These are phyloP conservation scores for Hydrolagus affinis DNA, from an alignment of 2,113 vertebrate genomes.

Conservation along the genomic window DNA sequence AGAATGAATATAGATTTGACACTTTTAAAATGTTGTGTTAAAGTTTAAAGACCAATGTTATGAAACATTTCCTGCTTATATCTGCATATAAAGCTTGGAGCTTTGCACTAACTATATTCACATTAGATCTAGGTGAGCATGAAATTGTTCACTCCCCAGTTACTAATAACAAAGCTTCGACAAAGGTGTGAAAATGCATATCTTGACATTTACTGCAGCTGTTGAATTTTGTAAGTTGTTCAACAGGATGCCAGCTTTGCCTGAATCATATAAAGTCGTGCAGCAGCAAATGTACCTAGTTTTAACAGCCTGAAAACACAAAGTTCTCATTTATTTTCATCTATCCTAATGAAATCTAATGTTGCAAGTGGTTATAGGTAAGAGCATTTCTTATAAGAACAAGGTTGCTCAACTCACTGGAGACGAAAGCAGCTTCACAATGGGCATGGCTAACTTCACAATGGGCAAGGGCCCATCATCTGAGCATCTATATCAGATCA, in stretches of 20 bases:
- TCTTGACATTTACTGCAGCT: conserved; percentile 38
- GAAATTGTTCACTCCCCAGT: neutral
- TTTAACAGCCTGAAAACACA: neutral
- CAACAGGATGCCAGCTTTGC: neutral
- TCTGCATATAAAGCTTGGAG: neutral
- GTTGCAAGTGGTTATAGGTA: too few species aligned
- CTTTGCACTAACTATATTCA: neutral
- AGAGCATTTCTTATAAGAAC: too few species aligned
- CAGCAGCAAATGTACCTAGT: neutral
- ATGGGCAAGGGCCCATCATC: too few species aligned
- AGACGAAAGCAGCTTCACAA: too few species aligned
- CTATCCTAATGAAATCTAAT: too few species aligned
- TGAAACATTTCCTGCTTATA: neutral
- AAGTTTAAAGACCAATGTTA: too few species aligned
- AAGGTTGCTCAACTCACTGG: too few species aligned
- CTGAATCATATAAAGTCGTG: neutral
- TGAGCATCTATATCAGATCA: too few species aligned
- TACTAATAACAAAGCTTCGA: conserved; percentile 26
- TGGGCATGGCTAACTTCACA: too few species aligned
- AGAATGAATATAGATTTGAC: neutral
- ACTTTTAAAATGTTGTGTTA: too few species aligned
- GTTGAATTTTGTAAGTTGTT: neutral
- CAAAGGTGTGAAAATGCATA: conserved; percentile 40
- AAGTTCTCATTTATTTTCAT: too few species aligned
- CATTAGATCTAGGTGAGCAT: neutral